Evolutionary conservation across 2,113 vertebrate species (phyloP), one percentile per base, ranked within the genome.

Genomic region (Paracanthobrama guichenoti): DNA sequence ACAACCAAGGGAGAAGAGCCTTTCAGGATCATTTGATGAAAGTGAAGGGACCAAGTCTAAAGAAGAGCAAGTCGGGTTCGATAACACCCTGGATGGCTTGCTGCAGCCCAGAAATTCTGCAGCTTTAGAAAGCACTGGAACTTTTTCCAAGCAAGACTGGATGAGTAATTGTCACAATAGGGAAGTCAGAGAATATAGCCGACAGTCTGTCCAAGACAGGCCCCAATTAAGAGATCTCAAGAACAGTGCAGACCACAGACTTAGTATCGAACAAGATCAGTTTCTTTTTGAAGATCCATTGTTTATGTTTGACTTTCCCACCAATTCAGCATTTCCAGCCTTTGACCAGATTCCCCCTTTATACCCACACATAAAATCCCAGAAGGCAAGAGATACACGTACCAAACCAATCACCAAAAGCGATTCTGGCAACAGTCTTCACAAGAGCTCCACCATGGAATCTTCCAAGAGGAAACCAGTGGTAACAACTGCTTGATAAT

Each of bases 381-480:
- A 94, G 83, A 95, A 93, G 91, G 86, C 90, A 64, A 86, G 92
- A 86, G 94, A 94, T 66, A 69, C 80, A 31, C 82, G 88, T 42
- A 80, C 80, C 82, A 89, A 89, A 82, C 92, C 89, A 50, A 88
- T 87, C 88, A 20, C 85, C 79, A 81, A 57, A 84, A 92, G 88
- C 71, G 94, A 95, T 89, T 89, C 60, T 89, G 91, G 91, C 90
- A 90, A 93, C 88, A 88, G 90, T 88, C 92, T 93, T 90, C 86
- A 92, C 92, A 88, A 92, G 90, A 91, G 24, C 57, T 69, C 89
- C 83, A 62, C 84, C 88, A 92, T 93, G 90, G 94, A 94, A 84
- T 69, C 91, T 55, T 72, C 91, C 88, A 93, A 91, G 91, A 93
- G 91, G 92, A 95, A 93, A 92, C 92, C 91, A 91, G 93, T 91